Conservation (phyloP, 2,888 invertebrate genomes). For the Amiota communis region DNA sequence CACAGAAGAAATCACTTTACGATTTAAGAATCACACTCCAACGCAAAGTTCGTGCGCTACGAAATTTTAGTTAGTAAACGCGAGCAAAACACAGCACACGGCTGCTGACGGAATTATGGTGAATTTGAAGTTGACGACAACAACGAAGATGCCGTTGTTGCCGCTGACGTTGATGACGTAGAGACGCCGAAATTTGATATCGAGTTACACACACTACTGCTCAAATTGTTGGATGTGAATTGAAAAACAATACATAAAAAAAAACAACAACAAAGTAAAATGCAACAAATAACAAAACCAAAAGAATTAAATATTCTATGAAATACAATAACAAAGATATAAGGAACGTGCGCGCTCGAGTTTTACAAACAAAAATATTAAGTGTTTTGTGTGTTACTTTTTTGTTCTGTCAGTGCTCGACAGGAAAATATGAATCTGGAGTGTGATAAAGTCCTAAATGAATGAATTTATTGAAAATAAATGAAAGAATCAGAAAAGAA, state of each 20-base stretch:
- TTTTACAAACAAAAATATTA: background rate
- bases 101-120: conserved; percentile 55
- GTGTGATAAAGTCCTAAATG: too few relatives aligned
- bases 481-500: too few relatives aligned
- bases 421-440: too few relatives aligned
- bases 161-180: too few relatives aligned
- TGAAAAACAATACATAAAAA: too few relatives aligned
- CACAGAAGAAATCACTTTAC: conserved; percentile 8
- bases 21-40: conserved; percentile 16
- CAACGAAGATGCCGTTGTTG: background rate
- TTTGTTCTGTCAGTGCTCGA: too few relatives aligned
- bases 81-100: conserved; percentile 61
- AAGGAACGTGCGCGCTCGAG: background rate
- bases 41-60: conserved; percentile 30
- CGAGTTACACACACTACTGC: too few relatives aligned
- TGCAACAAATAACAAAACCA: background rate
- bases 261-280: too few relatives aligned
- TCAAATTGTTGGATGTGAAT: too few relatives aligned
- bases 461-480: too few relatives aligned
- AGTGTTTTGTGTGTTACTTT: too few relatives aligned
- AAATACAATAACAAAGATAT: background rate
- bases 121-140: background rate
- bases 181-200: too few relatives aligned
- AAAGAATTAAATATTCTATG: background rate
- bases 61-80: conserved; percentile 44